These are phyloP conservation scores for Leuciscus idus DNA, from an alignment of 2,113 vertebrate genomes.

Conservation along the genomic window DNA sequence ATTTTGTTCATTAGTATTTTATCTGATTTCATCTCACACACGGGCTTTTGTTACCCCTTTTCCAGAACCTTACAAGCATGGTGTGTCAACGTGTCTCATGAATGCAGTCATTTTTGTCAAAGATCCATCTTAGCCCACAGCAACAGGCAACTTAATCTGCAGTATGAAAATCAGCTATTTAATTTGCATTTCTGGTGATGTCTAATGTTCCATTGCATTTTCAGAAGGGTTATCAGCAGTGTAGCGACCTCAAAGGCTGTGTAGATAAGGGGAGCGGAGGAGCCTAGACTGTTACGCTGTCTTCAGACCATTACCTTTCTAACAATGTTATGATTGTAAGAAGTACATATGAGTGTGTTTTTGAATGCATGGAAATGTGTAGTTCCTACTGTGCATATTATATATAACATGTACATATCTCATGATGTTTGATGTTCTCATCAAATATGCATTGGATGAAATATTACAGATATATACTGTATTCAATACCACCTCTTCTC, in stretches of 20 bases:
- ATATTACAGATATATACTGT: background rate
- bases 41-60: background rate
- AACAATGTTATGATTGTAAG: background rate
- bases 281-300: background rate
- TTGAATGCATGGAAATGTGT: background rate
- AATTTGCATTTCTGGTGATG: constrained; percentile 16
- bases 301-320: background rate
- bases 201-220: constrained; percentile 16
- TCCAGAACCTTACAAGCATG: background rate
- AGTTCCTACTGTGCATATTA: background rate
- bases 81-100: background rate
- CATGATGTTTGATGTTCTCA: background rate
- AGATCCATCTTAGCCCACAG: constrained; percentile 31
- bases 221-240: background rate
- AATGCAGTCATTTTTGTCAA: constrained; percentile 30
- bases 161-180: constrained; percentile 7
- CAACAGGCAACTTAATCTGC: constrained; percentile 18
- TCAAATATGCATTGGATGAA: background rate
- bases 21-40: background rate
- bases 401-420: background rate
- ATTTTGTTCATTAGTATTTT: background rate
- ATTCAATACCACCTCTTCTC: background rate
- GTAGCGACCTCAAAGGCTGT: background rate
- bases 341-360: background rate
- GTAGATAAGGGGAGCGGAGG: background rate